These are phyloP conservation scores for Nasonia longicornis DNA, from an alignment of 1,140 invertebrate genomes.

Conservation along the genomic window DNA sequence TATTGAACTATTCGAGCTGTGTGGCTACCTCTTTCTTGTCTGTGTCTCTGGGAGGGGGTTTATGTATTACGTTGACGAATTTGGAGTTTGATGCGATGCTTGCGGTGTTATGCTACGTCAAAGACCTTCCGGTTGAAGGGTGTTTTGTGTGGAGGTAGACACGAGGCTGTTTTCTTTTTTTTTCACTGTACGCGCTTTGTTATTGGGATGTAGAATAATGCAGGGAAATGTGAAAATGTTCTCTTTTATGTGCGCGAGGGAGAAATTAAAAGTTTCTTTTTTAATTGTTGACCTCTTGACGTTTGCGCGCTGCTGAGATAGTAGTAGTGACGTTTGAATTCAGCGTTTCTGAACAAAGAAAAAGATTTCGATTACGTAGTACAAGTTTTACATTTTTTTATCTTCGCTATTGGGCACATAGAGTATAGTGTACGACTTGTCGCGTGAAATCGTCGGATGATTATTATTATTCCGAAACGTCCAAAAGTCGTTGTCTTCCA, in stretches of 20 bases:
- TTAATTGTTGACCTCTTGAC: background rate
- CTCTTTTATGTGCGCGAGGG: no score
- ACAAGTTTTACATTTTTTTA: no score
- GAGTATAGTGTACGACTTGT: no score
- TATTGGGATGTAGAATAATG: background rate
- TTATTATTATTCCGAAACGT: background rate
- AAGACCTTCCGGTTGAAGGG: background rate
- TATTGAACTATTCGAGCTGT: conserved; percentile 33
- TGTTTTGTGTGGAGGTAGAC: background rate
- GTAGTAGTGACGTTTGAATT: no score
- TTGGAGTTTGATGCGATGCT: background rate
- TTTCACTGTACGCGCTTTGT: background rate
- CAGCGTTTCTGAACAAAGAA: no score
- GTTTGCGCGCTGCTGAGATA: no score
- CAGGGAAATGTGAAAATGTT: background rate
- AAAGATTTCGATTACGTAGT: no score
- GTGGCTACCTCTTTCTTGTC: background rate
- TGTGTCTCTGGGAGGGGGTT: background rate
- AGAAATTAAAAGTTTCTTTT: background rate
- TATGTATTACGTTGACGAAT: background rate
- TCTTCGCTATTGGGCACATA: no score
- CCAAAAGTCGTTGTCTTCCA: background rate
- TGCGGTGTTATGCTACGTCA: background rate
- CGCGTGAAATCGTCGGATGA: no score
- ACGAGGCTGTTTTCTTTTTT: background rate